phyloP scores from a whole-genome alignment of 2,888 invertebrate species.

The Strigamia crassipes region DNA sequence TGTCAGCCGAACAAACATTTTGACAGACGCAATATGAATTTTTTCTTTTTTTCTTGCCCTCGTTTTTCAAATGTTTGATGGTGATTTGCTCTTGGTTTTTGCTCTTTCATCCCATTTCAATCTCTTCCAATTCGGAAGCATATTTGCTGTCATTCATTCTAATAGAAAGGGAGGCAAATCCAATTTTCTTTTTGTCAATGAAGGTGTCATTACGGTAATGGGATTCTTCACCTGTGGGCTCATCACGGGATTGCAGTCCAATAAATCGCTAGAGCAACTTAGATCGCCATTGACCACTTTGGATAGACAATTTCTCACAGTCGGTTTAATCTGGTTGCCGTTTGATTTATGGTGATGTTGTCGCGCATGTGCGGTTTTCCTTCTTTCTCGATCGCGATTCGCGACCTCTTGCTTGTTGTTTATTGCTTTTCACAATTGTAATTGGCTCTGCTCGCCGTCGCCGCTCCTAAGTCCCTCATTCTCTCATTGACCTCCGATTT shows the following conservation, averaged over 20 bases:
- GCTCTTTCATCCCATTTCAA: constrained; percentile 23
- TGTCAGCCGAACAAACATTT: not conserved
- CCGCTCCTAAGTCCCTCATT: not conserved
- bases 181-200: constrained; percentile 28
- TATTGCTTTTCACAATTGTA: constrained; percentile 19
- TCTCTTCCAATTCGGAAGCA: constrained; percentile 7
- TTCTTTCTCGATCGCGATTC: not conserved
- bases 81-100: constrained; percentile 27
- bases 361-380: not conserved
- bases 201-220: constrained; percentile 40
- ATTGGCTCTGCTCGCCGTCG: not conserved
- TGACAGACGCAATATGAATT: not conserved
- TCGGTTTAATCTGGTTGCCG: not conserved
- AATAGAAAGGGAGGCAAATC: not conserved
- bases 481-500: constrained; percentile 1
- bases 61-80: not conserved
- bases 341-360: constrained; percentile 38
- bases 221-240: constrained; percentile 7
- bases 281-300: not conserved
- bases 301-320: constrained; percentile 27
- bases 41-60: not conserved
- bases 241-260: constrained; percentile 7
- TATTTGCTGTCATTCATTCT: constrained; percentile 31
- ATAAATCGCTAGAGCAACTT: not conserved
- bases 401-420: not conserved